Evolutionary conservation across 2,888 invertebrate species (phyloP).

Genomic region (Dorcus parallelipipedus): DNA sequence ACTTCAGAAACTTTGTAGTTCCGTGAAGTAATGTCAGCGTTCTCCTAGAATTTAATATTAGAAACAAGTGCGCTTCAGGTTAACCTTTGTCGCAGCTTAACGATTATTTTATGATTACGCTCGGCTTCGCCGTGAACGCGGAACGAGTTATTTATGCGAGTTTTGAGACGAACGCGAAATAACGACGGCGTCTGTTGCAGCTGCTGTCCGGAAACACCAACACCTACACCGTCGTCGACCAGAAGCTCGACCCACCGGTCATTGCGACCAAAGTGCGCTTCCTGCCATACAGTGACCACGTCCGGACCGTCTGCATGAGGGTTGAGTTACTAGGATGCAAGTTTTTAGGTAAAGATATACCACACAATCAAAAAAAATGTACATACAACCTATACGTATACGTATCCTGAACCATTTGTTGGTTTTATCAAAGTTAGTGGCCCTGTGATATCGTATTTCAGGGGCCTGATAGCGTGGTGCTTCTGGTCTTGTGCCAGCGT

Average conservation of each 20-base stretch:
- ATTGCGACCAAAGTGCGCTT: constrained; percentile 74
- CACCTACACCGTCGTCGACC: constrained; percentile 71
- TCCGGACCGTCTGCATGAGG: constrained; percentile 76
- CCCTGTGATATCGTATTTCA: neutral
- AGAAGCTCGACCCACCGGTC: constrained; percentile 70
- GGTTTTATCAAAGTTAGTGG: neutral
- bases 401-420: neutral
- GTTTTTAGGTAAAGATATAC: constrained; percentile 59
- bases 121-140: neutral
- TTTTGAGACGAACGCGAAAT: constrained; percentile 8
- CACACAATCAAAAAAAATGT: neutral
- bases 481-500: constrained; percentile 14
- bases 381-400: neutral
- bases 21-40: neutral
- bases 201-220: constrained; percentile 76
- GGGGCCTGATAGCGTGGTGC: neutral
- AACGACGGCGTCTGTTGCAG: constrained; percentile 52
- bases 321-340: constrained; percentile 78
- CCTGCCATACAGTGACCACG: constrained; percentile 74
- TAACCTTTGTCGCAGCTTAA: constrained; percentile 10
- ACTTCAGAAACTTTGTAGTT: neutral
- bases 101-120: constrained; percentile 7
- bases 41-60: constrained; percentile 2
- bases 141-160: constrained; percentile 5
- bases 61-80: neutral